Evolutionary conservation across 2,888 invertebrate genomes (phyloP), one percentile per base, ranked within the genome.

Genomic region (Sphaeridia pumilis): DNA sequence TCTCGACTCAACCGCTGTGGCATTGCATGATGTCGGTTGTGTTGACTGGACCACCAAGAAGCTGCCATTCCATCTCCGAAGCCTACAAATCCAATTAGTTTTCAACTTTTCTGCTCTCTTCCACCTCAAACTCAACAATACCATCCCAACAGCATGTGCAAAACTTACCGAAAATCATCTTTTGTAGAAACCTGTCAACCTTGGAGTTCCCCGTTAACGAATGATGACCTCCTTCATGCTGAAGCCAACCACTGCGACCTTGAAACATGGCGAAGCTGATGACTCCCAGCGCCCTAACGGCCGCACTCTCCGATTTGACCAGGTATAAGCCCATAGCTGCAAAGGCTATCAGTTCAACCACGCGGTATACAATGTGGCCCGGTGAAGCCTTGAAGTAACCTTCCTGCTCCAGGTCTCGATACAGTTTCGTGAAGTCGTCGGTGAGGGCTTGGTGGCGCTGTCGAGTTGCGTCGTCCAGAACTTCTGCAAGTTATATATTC

Each of bases 21-120:
- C 65, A 65, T 65, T 5, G 65, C 65, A 50, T 65, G 65, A 44
- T 65, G 65, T 24, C 59, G 52, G 35, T 57, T 46, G 28, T 64
- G 64, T 21, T 58, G 59, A 17, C 56, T 56, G 22, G 57, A 59
- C 64, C 64, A 61, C 46, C 56, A 56, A 1, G 53, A 52, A 1
- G 58, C 55, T 1, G 59, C 58, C 61, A 63, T 60, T 22, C 65
- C 63, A 41, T 58, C 57, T 10, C 63, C 63, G 36, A 58, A 28
- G 5, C 64, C 64, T 63, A 31, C 34, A 44, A 55, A 35, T 24
- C 14, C 17, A 49, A 49, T 27, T 4, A 49, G 42, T 42, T 42
- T 24, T 3, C 10, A 47, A 7, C 34, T 35, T 4, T 17, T 20
- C 47, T n/a, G n/a, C n/a, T n/a, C n/a, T n/a, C 14, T 21, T 22